Conservation (phyloP, 2,888 invertebrate species). For the Carpatolechia fugitivella region DNA sequence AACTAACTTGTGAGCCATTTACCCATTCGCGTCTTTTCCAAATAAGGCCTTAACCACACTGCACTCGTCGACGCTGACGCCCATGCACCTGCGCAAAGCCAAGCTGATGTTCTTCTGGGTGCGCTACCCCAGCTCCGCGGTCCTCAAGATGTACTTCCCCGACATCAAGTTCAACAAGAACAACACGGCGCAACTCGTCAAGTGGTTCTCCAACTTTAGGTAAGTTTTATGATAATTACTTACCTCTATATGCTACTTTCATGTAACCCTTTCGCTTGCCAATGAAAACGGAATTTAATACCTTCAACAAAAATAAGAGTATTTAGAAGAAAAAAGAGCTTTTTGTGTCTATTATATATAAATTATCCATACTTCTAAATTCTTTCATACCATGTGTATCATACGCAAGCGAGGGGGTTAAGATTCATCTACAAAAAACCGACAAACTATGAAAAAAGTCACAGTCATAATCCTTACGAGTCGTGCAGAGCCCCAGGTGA, state of each 20-base stretch:
- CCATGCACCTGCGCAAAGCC: slow-evolving; percentile 99
- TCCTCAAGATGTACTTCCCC: slow-evolving; percentile 99
- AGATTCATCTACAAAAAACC: too few relatives aligned
- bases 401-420: too few relatives aligned
- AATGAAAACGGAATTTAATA: too few relatives aligned
- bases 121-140: slow-evolving; percentile 98
- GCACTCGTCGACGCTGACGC: slow-evolving; percentile 97
- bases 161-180: slow-evolving; percentile 99
- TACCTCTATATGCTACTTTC: background rate
- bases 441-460: too few relatives aligned
- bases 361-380: too few relatives aligned
- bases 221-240: slow-evolving; percentile 74
- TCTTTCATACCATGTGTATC: too few relatives aligned
- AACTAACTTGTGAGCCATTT: background rate
- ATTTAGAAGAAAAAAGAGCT: too few relatives aligned
- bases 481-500: too few relatives aligned
- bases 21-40: background rate
- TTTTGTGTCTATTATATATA: too few relatives aligned
- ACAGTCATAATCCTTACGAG: too few relatives aligned
- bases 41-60: slow-evolving; percentile 87
- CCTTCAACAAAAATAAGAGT: too few relatives aligned
- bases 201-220: slow-evolving; percentile 99
- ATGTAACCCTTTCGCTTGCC: too few relatives aligned
- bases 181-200: slow-evolving; percentile 99
- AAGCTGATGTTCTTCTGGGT: slow-evolving; percentile 99